A percentile compares a stretch with the other conserved stretches of the same genome.
These are phyloP conservation scores for Prionailurus bengalensis DNA, from an alignment of 2,113 vertebrate species.

Conservation along the genomic window DNA sequence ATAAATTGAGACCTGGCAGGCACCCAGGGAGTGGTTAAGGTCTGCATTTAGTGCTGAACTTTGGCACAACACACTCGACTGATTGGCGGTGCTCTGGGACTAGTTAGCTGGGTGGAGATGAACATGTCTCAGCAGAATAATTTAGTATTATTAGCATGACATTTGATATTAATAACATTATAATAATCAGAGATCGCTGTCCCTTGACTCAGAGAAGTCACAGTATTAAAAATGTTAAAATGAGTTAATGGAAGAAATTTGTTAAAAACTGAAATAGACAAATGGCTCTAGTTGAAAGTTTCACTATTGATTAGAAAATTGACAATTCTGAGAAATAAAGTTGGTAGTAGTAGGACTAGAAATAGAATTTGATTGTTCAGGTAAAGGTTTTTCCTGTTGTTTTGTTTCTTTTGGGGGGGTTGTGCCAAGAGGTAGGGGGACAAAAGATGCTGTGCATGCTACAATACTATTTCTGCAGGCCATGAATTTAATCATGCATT, in stretches of 20 bases:
- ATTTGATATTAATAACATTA: slow-evolving; percentile 53
- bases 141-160: slow-evolving; percentile 44
- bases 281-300: neutral
- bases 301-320: neutral
- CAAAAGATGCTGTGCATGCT: neutral
- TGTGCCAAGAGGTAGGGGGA: accelerated
- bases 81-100: neutral
- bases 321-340: neutral
- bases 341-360: neutral
- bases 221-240: neutral
- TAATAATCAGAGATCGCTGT: neutral
- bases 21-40: slow-evolving; percentile 59
- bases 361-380: neutral
- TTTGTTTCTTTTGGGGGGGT: neutral
- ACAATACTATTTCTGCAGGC: neutral
- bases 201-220: slow-evolving; percentile 44
- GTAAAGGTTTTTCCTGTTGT: neutral
- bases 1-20: slow-evolving; percentile 61
- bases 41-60: slow-evolving; percentile 60
- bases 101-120: slow-evolving; percentile 68
- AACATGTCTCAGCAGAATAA: slow-evolving; percentile 44
- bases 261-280: neutral
- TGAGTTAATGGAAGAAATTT: neutral
- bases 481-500: neutral
- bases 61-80: neutral